A percentile compares a stretch with the other conserved stretches of the same genome.
phyloP scores from a whole-genome alignment of 2,888 invertebrate genomes.

The Ophioninae sp. region DNA sequence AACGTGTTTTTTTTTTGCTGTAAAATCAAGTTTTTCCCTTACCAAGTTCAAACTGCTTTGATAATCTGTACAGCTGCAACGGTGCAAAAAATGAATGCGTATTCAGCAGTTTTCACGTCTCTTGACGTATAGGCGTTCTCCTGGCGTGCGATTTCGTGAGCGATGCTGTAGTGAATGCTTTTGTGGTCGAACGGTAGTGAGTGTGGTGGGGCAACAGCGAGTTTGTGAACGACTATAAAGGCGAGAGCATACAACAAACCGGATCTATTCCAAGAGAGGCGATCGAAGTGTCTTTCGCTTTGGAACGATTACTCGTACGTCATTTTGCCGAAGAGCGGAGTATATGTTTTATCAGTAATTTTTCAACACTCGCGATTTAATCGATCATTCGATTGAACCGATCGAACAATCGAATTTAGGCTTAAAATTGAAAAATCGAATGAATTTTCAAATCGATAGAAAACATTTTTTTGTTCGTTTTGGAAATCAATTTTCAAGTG shows the following conservation, averaged over 20 bases:
- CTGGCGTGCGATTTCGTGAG: slow-evolving; percentile 2
- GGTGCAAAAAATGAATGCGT: background rate
- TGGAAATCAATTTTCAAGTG: background rate
- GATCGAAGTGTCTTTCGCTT: slow-evolving; percentile 32
- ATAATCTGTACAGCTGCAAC: too few relatives aligned
- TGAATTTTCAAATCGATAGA: too few relatives aligned
- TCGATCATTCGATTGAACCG: too few relatives aligned
- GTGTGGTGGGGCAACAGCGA: slow-evolving; percentile 52
- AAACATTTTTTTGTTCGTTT: too few relatives aligned
- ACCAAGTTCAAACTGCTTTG: too few relatives aligned
- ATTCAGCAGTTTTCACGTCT: background rate
- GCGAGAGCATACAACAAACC: slow-evolving; percentile 52
- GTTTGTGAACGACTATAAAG: slow-evolving; percentile 57
- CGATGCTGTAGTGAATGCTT: slow-evolving; percentile 21
- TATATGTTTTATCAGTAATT: too few relatives aligned
- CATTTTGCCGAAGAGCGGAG: background rate
- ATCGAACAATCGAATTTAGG: too few relatives aligned
- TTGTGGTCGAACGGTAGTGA: slow-evolving; percentile 22
- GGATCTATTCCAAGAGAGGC: slow-evolving; percentile 58
- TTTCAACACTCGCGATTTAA: too few relatives aligned
- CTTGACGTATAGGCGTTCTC: background rate
- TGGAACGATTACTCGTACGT: background rate
- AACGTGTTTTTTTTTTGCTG: too few relatives aligned
- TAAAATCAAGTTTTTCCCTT: too few relatives aligned
- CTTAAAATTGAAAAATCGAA: too few relatives aligned